Evolutionary conservation across 2,113 vertebrate genomes (phyloP).

Genomic region (Hucho hucho): DNA sequence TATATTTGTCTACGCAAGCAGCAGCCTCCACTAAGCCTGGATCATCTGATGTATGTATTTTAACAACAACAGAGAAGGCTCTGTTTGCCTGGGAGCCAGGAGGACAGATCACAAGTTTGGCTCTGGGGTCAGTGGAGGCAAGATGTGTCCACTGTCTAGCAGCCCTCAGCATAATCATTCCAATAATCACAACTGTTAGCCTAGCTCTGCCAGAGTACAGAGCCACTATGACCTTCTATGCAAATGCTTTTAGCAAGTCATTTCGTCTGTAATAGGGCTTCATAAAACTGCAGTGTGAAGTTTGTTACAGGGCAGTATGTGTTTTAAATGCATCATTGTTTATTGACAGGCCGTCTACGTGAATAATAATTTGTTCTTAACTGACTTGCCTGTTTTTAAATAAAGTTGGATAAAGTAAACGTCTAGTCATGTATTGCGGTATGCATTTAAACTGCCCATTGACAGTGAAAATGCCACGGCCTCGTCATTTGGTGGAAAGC

Average conservation of each 20-base stretch:
- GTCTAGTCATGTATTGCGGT: no score
- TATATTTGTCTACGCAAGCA: conserved; percentile 2
- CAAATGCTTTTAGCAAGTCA: neutral
- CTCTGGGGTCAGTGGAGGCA: neutral
- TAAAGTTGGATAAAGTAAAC: no score
- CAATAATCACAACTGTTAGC: neutral
- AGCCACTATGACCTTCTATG: no score
- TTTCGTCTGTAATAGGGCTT: neutral
- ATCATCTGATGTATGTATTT: conserved; percentile 7
- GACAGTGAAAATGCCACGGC: conserved; percentile 7
- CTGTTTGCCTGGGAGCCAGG: conserved; percentile 1
- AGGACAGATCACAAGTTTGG: conserved; percentile 2
- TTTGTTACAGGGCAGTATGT: no score
- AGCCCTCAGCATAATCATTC: neutral
- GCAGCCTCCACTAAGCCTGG: conserved; percentile 7
- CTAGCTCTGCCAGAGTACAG: no score
- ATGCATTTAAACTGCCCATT: conserved; percentile 1
- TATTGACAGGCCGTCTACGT: no score
- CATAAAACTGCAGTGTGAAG: no score
- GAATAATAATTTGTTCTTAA: no score
- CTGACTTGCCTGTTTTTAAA: no score
- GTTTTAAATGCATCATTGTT: no score
- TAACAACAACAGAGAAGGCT: conserved; percentile 8
- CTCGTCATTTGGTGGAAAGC: conserved; percentile 31
- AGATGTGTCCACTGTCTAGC: neutral